Conservation (phyloP, 2,888 invertebrate genomes). For the Chorisops tibialis region DNA sequence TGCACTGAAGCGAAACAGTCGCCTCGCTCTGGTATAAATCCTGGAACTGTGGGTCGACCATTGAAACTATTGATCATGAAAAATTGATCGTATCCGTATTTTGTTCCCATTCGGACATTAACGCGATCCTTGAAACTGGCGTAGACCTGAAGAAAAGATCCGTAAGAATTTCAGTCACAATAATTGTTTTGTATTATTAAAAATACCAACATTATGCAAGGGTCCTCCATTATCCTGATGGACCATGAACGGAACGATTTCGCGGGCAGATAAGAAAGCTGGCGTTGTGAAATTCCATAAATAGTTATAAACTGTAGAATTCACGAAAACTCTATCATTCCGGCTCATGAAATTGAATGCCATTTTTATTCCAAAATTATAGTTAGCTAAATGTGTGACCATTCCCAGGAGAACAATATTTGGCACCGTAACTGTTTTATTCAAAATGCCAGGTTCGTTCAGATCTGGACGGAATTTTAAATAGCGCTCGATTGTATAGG, state of each 20-base stretch:
- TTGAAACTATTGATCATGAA: constrained; percentile 61
- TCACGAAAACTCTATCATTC: constrained; percentile 55
- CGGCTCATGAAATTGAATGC: constrained; percentile 57
- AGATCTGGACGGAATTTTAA: constrained; percentile 58
- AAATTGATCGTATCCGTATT: constrained; percentile 58
- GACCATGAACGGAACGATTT: constrained; percentile 58
- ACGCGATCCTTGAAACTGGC: constrained; percentile 59
- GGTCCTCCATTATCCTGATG: constrained; percentile 65
- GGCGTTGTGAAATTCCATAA: constrained; percentile 67
- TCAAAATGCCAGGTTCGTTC: constrained; percentile 56
- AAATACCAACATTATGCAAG: constrained; percentile 57
- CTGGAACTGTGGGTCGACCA: constrained; percentile 57
- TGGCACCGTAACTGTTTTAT: constrained; percentile 54
- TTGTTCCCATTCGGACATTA: constrained; percentile 61
- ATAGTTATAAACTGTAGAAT: constrained; percentile 59
- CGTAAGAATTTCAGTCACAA: background rate
- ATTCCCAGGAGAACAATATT: constrained; percentile 54
- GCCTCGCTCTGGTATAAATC: constrained; percentile 52
- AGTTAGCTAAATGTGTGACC: constrained; percentile 58
- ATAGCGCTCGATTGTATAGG: constrained; percentile 57
- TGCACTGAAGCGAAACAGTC: constrained; percentile 58
- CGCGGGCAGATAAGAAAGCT: constrained; percentile 57
- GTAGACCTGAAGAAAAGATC: constrained; percentile 57
- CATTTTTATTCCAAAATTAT: constrained; percentile 56
- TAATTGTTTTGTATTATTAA: no score